Base-by-base conservation (phyloP, 2,113 vertebrate species). In the Nycticorax nycticorax region DNA sequence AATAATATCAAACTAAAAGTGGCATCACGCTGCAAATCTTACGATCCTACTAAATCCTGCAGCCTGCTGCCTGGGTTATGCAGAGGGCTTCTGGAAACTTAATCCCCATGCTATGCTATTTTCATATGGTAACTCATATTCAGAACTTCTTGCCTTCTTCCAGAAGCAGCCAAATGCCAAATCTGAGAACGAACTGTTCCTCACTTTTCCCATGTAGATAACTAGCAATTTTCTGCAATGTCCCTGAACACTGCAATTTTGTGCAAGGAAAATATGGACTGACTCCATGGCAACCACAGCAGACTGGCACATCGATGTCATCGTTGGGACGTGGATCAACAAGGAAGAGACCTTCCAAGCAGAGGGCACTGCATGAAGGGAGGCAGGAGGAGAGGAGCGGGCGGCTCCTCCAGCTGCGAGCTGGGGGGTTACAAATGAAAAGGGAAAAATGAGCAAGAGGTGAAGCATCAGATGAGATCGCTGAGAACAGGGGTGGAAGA, bases 171-270 rank as follows among this genome's bases (percentile, higher is more conserved):
- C 72, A 89, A 91, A 93, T 68, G 56, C 72, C 79, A 84, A 48
- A 88, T 75, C 60, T 57, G 68, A 91, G 92, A 90, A 96, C 17
- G 4, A 93, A 12, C 28, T 80, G 95, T 93, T 96, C 85, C 52
- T 90, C 63, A 32, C 60, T 95, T 88, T 73, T 41, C 82, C 63
- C 78, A 33, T 88, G 88, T 6, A 83, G 82, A 83, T 80, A 95
- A 71, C 92, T 57, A 96, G 85, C 93, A 96, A 94, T 96, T 96
- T 96, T 94, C 96, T 96, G 76, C 92, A 77, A 57, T 68, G 88
- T 92, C 85, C 90, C 90, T 4, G 88, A 93, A 92, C 79, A 66
- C 82, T 89, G 91, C 95, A 96, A 88, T 96, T 94, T 95, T 93
- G 82, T 80, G 26, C 67, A 91, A 45, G 79, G 66, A 91, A 91